These are phyloP conservation scores for Hydrolagus affinis DNA, from an alignment of 2,113 vertebrate species.

Conservation along the genomic window DNA sequence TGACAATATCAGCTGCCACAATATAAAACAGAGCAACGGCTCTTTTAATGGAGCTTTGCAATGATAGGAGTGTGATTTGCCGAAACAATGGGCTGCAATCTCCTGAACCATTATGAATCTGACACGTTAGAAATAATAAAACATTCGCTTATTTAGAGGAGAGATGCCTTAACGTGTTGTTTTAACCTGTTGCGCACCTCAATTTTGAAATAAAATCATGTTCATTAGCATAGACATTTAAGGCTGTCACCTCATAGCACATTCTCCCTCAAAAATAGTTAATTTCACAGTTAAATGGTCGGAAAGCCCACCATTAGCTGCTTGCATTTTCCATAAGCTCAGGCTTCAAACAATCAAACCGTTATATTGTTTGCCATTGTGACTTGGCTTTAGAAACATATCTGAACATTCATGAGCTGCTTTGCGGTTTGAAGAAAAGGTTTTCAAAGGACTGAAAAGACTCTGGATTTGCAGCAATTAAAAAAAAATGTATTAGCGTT, in stretches of 20 bases:
- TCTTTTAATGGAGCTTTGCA: conserved; percentile 15
- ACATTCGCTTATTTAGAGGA: not conserved
- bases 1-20: not conserved
- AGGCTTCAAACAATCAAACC: not conserved
- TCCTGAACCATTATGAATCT: conserved; percentile 20
- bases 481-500: not conserved
- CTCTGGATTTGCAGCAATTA: not conserved
- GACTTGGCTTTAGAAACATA: not conserved
- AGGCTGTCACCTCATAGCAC: not conserved
- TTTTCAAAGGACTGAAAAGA: not conserved
- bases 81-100: conserved; percentile 14
- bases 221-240: conserved; percentile 20
- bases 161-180: not conserved
- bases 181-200: conserved; percentile 6
- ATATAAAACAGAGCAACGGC: not conserved
- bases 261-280: not conserved
- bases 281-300: not conserved
- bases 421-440: not conserved
- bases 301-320: not conserved
- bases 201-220: conserved; percentile 21
- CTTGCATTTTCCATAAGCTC: not conserved
- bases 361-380: not conserved
- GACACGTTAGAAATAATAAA: conserved; percentile 22
- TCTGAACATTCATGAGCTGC: not conserved
- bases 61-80: not conserved